Conservation (phyloP, 2,113 vertebrate species). For the Myotis yumanensis region DNA sequence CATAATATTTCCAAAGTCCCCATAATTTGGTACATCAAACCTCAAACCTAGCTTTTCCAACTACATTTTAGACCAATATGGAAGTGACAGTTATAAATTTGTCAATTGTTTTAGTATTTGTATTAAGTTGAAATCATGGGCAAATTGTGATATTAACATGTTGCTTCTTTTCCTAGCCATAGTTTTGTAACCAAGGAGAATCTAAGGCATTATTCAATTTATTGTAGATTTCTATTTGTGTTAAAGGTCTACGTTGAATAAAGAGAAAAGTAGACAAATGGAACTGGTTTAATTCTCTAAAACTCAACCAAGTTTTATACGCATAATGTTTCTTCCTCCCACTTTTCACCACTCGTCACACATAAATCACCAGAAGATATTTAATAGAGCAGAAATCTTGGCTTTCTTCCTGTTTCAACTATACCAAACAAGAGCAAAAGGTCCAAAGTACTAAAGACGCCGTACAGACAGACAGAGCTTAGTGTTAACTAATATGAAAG, state of each 20-base stretch:
- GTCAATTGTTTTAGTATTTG: background rate
- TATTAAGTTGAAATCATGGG: background rate
- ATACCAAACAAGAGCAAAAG: conserved; percentile 3
- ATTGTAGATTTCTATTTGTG: background rate
- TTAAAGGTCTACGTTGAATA: background rate
- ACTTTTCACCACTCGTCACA: background rate
- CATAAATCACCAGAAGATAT: background rate
- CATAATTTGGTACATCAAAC: background rate
- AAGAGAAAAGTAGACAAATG: background rate
- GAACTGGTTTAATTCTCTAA: conserved; percentile 23
- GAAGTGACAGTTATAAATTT: background rate
- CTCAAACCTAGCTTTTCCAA: background rate
- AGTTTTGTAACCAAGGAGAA: background rate
- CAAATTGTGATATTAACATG: background rate
- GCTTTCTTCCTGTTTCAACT: conserved; percentile 25
- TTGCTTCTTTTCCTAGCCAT: background rate
- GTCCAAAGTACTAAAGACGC: conserved; percentile 22
- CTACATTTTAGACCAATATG: background rate
- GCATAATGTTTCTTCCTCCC: background rate
- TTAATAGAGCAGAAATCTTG: background rate
- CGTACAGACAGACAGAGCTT: background rate
- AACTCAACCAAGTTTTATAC: background rate
- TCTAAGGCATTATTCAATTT: background rate
- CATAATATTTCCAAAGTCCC: background rate
- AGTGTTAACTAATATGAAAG: background rate